Conservation (phyloP, 2,113 vertebrate species). For the Ceuthmochares aereus region DNA sequence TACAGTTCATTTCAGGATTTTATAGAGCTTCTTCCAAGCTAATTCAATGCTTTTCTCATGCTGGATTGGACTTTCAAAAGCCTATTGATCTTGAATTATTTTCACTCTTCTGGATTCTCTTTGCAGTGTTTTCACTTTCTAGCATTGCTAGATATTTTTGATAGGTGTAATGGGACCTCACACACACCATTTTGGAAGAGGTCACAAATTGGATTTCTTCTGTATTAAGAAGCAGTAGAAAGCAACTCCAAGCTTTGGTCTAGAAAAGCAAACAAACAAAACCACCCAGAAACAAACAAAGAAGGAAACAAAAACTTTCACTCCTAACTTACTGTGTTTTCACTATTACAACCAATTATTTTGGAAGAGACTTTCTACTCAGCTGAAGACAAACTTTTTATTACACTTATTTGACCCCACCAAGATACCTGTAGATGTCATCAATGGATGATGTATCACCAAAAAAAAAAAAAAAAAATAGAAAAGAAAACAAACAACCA, state of each 20-base stretch:
- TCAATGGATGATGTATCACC: fast-evolving
- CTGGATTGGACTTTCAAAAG: slow-evolving; percentile 7
- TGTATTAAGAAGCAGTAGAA: not conserved
- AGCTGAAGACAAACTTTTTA: not conserved
- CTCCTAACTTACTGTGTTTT: not conserved
- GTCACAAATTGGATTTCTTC: not conserved
- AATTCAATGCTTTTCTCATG: slow-evolving; percentile 46
- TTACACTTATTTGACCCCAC: not conserved
- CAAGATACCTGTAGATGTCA: not conserved
- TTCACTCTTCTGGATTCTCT: not conserved
- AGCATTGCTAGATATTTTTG: not conserved
- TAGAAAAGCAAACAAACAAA: not conserved
- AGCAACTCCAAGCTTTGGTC: not conserved
- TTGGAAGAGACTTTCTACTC: not conserved
- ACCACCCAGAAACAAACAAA: not conserved
- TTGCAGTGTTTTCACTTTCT: not conserved
- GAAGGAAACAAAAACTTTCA: not conserved
- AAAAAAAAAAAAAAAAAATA: no score
- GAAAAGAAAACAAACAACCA: no score
- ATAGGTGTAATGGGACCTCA: not conserved
- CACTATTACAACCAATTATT: fast-evolving
- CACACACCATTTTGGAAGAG: not conserved
- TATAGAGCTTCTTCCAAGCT: slow-evolving; percentile 43
- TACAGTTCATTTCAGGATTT: slow-evolving; percentile 40
- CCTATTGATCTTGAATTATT: slow-evolving; percentile 22